Conservation (phyloP, 1,140 invertebrate species). For the Sycobia sp. region DNA sequence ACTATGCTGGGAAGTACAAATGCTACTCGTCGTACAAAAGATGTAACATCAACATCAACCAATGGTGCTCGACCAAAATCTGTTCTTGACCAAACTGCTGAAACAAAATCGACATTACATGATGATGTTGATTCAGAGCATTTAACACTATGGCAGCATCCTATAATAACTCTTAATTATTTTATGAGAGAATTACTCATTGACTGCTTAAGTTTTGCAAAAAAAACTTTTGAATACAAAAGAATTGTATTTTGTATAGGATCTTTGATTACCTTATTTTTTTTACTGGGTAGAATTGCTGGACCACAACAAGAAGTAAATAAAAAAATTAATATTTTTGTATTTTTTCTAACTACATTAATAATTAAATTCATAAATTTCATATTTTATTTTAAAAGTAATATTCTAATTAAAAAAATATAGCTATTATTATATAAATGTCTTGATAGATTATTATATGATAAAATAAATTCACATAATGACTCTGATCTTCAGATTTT, state of each 20-base stretch:
- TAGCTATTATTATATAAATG: too few species aligned
- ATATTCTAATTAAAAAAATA: too few species aligned
- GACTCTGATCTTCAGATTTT: conserved; percentile 57
- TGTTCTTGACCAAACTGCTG: conserved; percentile 36
- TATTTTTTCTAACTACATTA: not conserved
- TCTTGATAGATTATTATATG: too few species aligned
- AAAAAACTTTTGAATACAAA: conserved; percentile 57
- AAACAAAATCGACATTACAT: conserved; percentile 36
- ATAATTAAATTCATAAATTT: not conserved
- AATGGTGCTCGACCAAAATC: conserved; percentile 51
- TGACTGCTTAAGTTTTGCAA: conserved; percentile 66
- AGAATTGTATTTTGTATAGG: conserved; percentile 54
- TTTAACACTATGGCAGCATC: conserved; percentile 86
- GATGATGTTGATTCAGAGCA: conserved; percentile 63
- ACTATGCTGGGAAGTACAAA: conserved; percentile 53
- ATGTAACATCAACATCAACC: conserved; percentile 42
- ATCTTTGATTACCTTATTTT: conserved; percentile 53
- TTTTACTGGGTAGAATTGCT: conserved; percentile 60
- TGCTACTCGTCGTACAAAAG: conserved; percentile 51
- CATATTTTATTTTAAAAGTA: too few species aligned
- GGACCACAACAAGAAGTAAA: conserved; percentile 68
- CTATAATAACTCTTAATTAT: conserved; percentile 82
- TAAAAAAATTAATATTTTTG: conserved; percentile 1
- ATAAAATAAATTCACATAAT: conserved; percentile 30
- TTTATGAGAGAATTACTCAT: conserved; percentile 76